Percentiles rank a stretch among this genome's conserved stretches.
Evolutionary conservation across 2,113 vertebrate genomes (phyloP).

Genomic region (Poeciliopsis occidentalis): DNA sequence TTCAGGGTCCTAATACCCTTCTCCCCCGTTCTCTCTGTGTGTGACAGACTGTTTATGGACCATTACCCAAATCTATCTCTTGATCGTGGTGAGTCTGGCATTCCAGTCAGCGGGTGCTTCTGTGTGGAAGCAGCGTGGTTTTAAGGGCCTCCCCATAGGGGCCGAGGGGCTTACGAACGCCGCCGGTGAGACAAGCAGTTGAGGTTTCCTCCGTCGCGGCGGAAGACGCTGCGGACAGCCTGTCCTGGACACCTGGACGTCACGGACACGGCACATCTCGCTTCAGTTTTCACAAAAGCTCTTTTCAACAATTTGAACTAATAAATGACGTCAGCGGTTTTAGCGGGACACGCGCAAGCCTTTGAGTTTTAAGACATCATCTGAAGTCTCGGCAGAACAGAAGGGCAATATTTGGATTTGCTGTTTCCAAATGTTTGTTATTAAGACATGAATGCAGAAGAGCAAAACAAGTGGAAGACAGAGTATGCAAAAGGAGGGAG

Average conservation of each 20-base stretch:
- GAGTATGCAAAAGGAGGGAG: neutral
- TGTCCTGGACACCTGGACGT: too few species aligned
- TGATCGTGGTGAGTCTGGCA: slow-evolving; percentile 25
- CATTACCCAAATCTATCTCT: slow-evolving; percentile 62
- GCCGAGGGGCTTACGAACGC: slow-evolving; percentile 14
- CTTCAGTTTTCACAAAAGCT: too few species aligned
- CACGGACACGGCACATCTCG: too few species aligned
- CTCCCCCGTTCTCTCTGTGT: slow-evolving; percentile 8
- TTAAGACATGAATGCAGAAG: slow-evolving; percentile 18
- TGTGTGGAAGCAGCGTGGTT: slow-evolving; percentile 50
- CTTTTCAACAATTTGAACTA: too few species aligned
- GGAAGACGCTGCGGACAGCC: neutral
- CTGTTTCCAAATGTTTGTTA: slow-evolving; percentile 26
- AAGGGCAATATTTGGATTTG: slow-evolving; percentile 15
- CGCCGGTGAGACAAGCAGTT: slow-evolving; percentile 5
- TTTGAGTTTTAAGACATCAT: neutral
- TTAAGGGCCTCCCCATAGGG: slow-evolving; percentile 47
- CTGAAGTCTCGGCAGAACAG: slow-evolving; percentile 4
- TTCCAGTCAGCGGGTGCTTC: slow-evolving; percentile 41
- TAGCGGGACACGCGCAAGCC: neutral
- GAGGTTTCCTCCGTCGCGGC: neutral
- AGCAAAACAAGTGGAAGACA: slow-evolving; percentile 20
- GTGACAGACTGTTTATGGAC: slow-evolving; percentile 48
- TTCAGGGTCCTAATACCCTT: slow-evolving; percentile 14
- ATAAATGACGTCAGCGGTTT: too few species aligned